These are phyloP conservation scores for Sus scrofa DNA, from an alignment of 2,113 vertebrate genomes.

Conservation along the genomic window T2T-Sscrofa CM000824.6:79719501-79720000, in stretches of 20 bases:
- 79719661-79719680: neutral
- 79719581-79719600: neutral
- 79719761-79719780: neutral
- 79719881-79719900: neutral
- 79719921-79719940: neutral
- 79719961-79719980: neutral
- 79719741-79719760: constrained; percentile 28
- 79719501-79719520: constrained; percentile 15
- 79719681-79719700: neutral
- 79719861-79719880: neutral
- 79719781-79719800: neutral
- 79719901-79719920: neutral
- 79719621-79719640: neutral
- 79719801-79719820: constrained; percentile 2
- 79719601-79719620: neutral
- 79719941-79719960: neutral
- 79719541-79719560: neutral
- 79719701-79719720: neutral
- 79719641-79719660: neutral
- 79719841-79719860: neutral
- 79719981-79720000: neutral
- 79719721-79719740: neutral
- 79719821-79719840: constrained; percentile 11
- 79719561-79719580: neutral
- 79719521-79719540: constrained; percentile 40